These are phyloP conservation scores for Periplaneta americana DNA, from an alignment of 1,140 invertebrate species.

Conservation along the genomic window DNA sequence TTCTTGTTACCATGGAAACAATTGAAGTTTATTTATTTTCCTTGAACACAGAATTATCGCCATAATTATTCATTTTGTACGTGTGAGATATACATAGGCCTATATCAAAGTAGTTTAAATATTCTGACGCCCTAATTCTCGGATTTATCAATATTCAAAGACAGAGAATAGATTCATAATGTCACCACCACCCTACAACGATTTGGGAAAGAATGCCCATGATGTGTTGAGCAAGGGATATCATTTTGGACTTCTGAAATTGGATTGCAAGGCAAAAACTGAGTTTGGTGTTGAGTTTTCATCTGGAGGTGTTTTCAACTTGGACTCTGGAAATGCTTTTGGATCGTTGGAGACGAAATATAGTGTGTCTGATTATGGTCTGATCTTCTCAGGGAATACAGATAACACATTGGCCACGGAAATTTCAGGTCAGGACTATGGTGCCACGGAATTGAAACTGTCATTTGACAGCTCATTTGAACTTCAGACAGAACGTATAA, in stretches of 20 bases:
- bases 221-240: too few relatives aligned
- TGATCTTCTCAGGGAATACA: conserved; percentile 97
- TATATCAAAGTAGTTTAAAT: too few relatives aligned
- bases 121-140: too few relatives aligned
- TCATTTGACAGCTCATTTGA: conserved; percentile 89
- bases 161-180: too few relatives aligned
- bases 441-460: conserved; percentile 86
- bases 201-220: conserved; percentile 91
- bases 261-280: conserved; percentile 93
- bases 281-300: conserved; percentile 80
- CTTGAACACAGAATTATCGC: too few relatives aligned
- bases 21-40: too few relatives aligned
- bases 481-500: conserved; percentile 84
- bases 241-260: too few relatives aligned
- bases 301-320: conserved; percentile 90
- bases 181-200: conserved; percentile 89
- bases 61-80: too few relatives aligned
- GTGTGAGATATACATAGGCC: too few relatives aligned
- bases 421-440: conserved; percentile 84
- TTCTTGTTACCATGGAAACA: too few relatives aligned
- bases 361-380: conserved; percentile 80
- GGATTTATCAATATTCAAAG: too few relatives aligned
- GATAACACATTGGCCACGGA: conserved; percentile 93
- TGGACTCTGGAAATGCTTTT: conserved; percentile 87
- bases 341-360: conserved; percentile 94